A percentile compares a stretch with the other conserved stretches of the same genome.
Conservation (phyloP, 2,113 vertebrate genomes). For the Connochaetes taurinus region DNA sequence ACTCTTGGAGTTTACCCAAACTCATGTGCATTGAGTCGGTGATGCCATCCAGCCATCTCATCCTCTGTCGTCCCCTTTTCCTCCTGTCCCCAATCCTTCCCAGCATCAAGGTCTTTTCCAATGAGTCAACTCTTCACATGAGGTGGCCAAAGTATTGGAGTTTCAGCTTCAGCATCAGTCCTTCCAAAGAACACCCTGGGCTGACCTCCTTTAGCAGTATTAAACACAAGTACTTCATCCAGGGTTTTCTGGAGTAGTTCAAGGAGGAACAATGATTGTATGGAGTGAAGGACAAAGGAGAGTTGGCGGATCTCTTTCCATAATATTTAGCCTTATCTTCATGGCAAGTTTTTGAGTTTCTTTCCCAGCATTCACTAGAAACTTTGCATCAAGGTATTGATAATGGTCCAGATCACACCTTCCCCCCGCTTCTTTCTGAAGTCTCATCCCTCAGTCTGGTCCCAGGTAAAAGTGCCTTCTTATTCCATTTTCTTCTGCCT, state of each 20-base stretch:
- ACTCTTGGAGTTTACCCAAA: rapidly evolving
- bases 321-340: neutral
- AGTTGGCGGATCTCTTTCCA: neutral
- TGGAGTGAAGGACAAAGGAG: neutral
- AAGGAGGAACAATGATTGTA: neutral
- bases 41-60: no score
- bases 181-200: no score
- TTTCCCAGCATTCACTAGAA: neutral
- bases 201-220: neutral
- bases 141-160: no score
- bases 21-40: no score
- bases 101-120: no score
- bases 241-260: neutral
- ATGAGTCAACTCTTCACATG: no score
- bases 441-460: neutral
- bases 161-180: no score
- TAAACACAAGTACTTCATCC: neutral
- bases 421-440: neutral
- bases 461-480: neutral
- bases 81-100: no score
- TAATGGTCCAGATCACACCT: neutral
- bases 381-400: neutral
- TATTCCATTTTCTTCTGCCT: neutral
- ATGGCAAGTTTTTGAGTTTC: neutral
- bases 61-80: no score